phyloP scores from a whole-genome alignment of 1,140 invertebrate species.

The Odontomachus brunneus region DNA sequence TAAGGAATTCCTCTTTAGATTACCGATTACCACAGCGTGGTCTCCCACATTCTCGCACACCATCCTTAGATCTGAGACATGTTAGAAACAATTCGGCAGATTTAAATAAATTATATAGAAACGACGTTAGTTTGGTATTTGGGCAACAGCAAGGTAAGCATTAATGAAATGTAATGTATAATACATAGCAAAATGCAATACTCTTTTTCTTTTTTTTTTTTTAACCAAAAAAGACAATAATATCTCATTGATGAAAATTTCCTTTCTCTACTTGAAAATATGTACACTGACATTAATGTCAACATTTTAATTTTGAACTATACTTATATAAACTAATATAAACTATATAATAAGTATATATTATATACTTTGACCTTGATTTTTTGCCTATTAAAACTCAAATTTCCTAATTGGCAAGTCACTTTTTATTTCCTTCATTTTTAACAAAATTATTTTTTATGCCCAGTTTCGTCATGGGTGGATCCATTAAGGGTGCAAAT shows the following conservation, averaged over 20 bases:
- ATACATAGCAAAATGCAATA: not conserved
- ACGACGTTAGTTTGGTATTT: conserved; percentile 90
- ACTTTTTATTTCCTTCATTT: conserved; percentile 1
- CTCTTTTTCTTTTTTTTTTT: not conserved
- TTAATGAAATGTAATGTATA: not conserved
- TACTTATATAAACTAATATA: no score
- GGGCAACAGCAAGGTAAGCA: conserved; percentile 87
- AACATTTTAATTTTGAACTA: no score
- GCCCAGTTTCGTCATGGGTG: conserved; percentile 89
- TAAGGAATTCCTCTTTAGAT: conserved; percentile 93
- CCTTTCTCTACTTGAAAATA: no score
- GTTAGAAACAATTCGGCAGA: conserved; percentile 92
- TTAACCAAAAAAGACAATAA: conserved; percentile 7
- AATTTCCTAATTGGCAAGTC: no score
- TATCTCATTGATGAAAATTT: not conserved
- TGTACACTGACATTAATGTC: no score
- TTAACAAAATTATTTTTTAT: conserved; percentile 41
- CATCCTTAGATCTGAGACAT: conserved; percentile 93
- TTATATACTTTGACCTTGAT: no score
- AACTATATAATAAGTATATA: no score
- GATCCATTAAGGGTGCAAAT: conserved; percentile 96
- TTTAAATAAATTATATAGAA: conserved; percentile 90
- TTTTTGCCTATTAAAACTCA: no score
- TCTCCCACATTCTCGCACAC: conserved; percentile 91
- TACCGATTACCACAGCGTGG: conserved; percentile 86